These are phyloP conservation scores for Parapristionchus giblindavisi DNA, from an alignment of 2,888 invertebrate genomes.

Conservation along the genomic window DNA sequence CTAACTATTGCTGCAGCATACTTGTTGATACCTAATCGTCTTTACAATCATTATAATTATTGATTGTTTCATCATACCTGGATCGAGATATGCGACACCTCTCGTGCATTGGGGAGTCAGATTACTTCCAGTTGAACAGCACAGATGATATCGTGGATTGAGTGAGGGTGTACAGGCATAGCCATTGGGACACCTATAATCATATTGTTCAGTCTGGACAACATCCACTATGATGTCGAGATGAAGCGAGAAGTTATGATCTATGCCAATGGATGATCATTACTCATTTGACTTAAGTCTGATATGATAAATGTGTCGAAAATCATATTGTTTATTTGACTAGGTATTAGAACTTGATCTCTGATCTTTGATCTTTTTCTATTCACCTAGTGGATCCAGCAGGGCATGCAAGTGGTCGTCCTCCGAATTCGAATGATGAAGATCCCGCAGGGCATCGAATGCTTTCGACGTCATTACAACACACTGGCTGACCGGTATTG, in stretches of 20 bases:
- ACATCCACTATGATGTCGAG: not conserved
- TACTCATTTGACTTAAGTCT: no score
- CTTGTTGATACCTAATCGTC: no score
- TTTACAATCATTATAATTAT: no score
- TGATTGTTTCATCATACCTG: slow-evolving; percentile 41
- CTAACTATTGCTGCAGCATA: no score
- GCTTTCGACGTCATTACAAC: slow-evolving; percentile 49
- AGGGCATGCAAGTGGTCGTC: slow-evolving; percentile 67
- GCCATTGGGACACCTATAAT: slow-evolving; percentile 52
- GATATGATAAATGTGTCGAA: no score
- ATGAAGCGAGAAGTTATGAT: not conserved
- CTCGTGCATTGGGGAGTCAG: slow-evolving; percentile 59
- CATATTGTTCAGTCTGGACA: not conserved
- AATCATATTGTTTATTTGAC: no score
- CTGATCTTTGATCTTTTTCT: no score
- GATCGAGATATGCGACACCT: slow-evolving; percentile 64
- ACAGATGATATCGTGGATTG: slow-evolving; percentile 63
- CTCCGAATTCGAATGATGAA: slow-evolving; percentile 64
- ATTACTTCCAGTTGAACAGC: slow-evolving; percentile 57
- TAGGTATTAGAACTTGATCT: no score
- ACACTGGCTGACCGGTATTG: slow-evolving; percentile 54
- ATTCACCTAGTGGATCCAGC: slow-evolving; percentile 60
- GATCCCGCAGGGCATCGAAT: slow-evolving; percentile 62
- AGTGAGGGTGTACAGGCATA: slow-evolving; percentile 60
- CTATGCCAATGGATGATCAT: not conserved